Evolutionary conservation across 2,888 invertebrate species (phyloP), one percentile per base, ranked within the genome.

Genomic region (Orchesella flavescens): DNA sequence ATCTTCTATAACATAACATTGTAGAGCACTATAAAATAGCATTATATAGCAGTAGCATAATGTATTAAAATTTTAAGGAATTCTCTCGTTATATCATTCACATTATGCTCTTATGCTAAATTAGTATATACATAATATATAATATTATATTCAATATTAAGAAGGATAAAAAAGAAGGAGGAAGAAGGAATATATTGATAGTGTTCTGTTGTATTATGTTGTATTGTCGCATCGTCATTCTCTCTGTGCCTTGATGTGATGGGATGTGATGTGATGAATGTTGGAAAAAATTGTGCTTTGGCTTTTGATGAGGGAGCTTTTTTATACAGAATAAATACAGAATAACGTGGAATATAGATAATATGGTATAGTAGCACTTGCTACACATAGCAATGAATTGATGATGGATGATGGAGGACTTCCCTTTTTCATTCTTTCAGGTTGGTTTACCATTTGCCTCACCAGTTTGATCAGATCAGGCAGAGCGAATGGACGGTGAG

Each of bases 391-490:
- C 10, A 53, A 13, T 1, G 53, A 53, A 53, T 73, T 73, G 73
- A 59, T 75, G 55, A 53, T 75, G 77, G 57, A 17, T 34, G 65
- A 68, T 69, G 61, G 77, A 77, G 77, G 77, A 69, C 77, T 77
- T 68, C 77, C 68, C 68, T 69, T 77, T 77, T 76, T 76, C 76
- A 76, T 68, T n/a, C 24, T 68, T 77, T 69, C 24, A 43, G 49
- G 55, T 68, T n/a, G 69, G 55, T 19, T n/a, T n/a, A n/a, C n/a
- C n/a, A n/a, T n/a, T n/a, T n/a, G n/a, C n/a, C n/a, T n/a, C n/a
- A 34, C 34, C 77, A 77, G 77, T 77, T 77, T 69, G 46, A 59
- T 68, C 61, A 23, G 77, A 77, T 77, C 77, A 68, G 76, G 76
- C 76, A 69, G 69, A 23, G 77, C 61, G 77, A 17, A 61, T 77